A percentile compares a stretch with the other conserved stretches of the same genome.
These are phyloP conservation scores for Hesperophylax magnus DNA, from an alignment of 1,140 invertebrate species.

Conservation along the genomic window DNA sequence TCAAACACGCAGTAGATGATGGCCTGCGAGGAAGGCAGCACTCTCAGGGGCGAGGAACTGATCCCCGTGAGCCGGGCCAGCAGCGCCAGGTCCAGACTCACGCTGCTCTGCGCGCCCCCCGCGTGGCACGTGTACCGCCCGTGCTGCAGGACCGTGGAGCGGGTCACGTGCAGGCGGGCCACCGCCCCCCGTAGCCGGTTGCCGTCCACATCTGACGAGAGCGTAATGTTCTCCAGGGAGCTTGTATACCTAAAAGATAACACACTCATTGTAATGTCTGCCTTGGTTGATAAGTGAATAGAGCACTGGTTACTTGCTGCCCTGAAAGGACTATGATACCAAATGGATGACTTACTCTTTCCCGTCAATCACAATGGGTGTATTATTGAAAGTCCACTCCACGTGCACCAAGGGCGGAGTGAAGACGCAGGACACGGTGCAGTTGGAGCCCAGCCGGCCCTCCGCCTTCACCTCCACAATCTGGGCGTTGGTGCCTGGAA, in stretches of 20 bases:
- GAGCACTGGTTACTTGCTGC: no score
- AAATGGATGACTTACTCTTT: constrained; percentile 29
- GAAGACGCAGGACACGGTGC: constrained; percentile 45
- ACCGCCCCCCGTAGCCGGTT: constrained; percentile 15
- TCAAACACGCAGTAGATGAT: constrained; percentile 65
- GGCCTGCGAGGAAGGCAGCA: constrained; percentile 60
- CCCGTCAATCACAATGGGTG: constrained; percentile 30
- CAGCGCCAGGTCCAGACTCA: constrained; percentile 61
- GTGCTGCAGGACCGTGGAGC: constrained; percentile 68
- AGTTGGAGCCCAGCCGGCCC: constrained; percentile 43
- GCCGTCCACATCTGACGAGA: constrained; percentile 26
- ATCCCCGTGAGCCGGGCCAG: constrained; percentile 60
- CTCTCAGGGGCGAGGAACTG: constrained; percentile 59
- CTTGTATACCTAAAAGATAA: constrained; percentile 2
- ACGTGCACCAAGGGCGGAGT: constrained; percentile 35
- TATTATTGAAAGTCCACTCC: constrained; percentile 47
- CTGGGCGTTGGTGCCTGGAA: neutral
- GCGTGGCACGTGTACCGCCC: constrained; percentile 72
- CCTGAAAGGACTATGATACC: no score
- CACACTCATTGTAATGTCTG: neutral
- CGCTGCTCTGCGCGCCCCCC: constrained; percentile 57
- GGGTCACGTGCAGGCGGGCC: constrained; percentile 65
- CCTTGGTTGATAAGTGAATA: neutral
- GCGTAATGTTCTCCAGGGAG: constrained; percentile 22
- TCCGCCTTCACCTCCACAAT: constrained; percentile 33